Percentiles rank a stretch among this genome's conserved stretches.
Conservation (phyloP, 2,888 invertebrate genomes). For the Ophion ventricosus region DNA sequence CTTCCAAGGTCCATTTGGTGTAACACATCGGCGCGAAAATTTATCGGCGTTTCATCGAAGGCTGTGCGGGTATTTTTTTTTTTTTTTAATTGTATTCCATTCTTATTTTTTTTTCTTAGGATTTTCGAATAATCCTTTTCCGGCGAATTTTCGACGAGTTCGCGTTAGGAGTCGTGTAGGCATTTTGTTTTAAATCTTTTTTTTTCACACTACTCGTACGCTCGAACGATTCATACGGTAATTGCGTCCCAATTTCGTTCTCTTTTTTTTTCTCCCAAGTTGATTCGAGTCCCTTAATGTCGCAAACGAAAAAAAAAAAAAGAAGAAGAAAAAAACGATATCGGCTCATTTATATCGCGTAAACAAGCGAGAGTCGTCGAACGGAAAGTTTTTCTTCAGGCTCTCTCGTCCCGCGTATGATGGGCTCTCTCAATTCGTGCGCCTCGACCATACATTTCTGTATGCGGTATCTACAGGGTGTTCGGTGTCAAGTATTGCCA, state of each 20-base stretch:
- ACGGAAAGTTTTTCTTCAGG: slow-evolving; percentile 3
- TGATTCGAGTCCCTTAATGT: background rate
- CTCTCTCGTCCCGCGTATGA: background rate
- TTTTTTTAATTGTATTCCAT: background rate
- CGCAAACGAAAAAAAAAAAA: background rate
- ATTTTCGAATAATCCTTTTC: no score
- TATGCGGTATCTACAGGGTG: no score
- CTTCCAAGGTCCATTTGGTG: background rate
- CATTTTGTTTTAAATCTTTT: no score
- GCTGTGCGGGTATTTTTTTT: background rate
- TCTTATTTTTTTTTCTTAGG: no score
- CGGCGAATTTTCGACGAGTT: no score
- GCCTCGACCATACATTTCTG: no score
- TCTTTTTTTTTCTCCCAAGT: background rate
- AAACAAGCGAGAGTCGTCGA: slow-evolving; percentile 6
- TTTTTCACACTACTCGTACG: background rate
- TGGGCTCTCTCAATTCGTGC: no score
- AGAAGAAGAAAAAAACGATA: background rate
- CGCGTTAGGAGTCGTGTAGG: no score
- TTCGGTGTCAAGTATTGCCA: no score
- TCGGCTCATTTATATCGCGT: background rate
- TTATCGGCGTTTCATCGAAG: background rate
- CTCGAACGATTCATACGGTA: background rate
- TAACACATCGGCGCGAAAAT: background rate
- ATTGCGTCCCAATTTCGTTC: slow-evolving; percentile 2